phyloP scores from a whole-genome alignment of 1,140 invertebrate species.

The Drosophila bipectinata region DNA sequence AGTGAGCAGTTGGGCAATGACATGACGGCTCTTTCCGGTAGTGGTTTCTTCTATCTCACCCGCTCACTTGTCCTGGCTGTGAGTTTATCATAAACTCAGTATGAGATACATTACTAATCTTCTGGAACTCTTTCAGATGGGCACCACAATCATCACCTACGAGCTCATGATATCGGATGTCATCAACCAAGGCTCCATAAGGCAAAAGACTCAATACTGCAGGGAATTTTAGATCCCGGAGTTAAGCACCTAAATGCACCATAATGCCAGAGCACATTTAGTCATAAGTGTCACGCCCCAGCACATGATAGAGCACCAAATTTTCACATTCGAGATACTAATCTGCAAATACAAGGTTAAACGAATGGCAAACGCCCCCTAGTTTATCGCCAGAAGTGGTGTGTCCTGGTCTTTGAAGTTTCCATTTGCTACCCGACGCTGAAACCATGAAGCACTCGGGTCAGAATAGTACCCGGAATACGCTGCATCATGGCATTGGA shows the following conservation, averaged over 20 bases:
- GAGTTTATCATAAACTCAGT: constrained; percentile 7
- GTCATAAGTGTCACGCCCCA: constrained; percentile 28
- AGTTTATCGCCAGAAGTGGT: constrained; percentile 22
- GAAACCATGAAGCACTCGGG: constrained; percentile 49
- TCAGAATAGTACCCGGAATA: constrained; percentile 55
- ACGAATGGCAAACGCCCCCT: constrained; percentile 13
- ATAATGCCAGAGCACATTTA: constrained; percentile 20
- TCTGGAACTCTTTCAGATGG: constrained; percentile 76
- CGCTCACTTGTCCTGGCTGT: constrained; percentile 86
- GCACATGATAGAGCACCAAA: constrained; percentile 19
- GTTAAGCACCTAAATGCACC: not conserved
- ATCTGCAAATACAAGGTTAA: constrained; percentile 24
- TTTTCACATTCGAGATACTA: constrained; percentile 9
- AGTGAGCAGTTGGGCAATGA: constrained; percentile 86
- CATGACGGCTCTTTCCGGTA: constrained; percentile 86
- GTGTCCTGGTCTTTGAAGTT: constrained; percentile 8
- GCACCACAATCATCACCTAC: constrained; percentile 88
- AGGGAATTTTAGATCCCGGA: constrained; percentile 48
- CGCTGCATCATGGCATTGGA: constrained; percentile 71
- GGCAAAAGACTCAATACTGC: constrained; percentile 76
- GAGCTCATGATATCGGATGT: constrained; percentile 86
- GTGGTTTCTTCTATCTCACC: constrained; percentile 87
- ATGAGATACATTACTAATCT: not conserved
- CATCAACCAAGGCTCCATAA: constrained; percentile 73
- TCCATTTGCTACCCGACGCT: constrained; percentile 37